Conservation (phyloP, 2,888 invertebrate genomes). For the Trachelus tabidus region DNA sequence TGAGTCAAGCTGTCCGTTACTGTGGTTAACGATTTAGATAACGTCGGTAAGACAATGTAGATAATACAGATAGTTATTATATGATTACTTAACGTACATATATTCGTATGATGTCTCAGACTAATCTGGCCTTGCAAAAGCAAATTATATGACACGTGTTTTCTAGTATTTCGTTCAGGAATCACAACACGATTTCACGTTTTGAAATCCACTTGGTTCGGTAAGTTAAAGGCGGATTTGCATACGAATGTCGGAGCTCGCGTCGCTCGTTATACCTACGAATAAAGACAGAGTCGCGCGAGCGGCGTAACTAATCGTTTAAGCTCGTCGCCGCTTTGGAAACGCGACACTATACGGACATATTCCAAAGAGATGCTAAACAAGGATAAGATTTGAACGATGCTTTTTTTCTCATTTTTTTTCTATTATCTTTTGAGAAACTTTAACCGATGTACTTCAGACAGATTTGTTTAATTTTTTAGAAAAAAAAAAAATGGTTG, state of each 20-base stretch:
- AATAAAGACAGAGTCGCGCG: slow-evolving; percentile 50
- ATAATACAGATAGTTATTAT: not conserved
- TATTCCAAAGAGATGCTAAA: not conserved
- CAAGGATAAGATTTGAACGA: not conserved
- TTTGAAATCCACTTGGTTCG: slow-evolving; percentile 20
- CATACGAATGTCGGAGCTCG: slow-evolving; percentile 52
- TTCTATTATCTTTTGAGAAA: not conserved
- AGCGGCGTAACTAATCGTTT: slow-evolving; percentile 56
- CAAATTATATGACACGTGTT: slow-evolving; percentile 37
- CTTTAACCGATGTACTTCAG: not conserved
- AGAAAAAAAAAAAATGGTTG: not conserved
- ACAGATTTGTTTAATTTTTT: not conserved
- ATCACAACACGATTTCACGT: slow-evolving; percentile 41
- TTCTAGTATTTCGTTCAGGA: slow-evolving; percentile 38
- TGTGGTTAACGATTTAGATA: not conserved
- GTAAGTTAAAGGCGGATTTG: slow-evolving; percentile 37
- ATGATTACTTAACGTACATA: not conserved
- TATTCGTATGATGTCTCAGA: not conserved
- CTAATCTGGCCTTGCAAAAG: not conserved
- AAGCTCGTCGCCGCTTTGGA: slow-evolving; percentile 3
- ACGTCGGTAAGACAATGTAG: not conserved
- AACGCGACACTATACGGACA: not conserved
- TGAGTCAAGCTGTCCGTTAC: not conserved
- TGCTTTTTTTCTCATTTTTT: not conserved
- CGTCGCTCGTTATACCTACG: slow-evolving; percentile 15